Conservation (phyloP, 2,113 vertebrate genomes). For the Carassius gibelio region DNA sequence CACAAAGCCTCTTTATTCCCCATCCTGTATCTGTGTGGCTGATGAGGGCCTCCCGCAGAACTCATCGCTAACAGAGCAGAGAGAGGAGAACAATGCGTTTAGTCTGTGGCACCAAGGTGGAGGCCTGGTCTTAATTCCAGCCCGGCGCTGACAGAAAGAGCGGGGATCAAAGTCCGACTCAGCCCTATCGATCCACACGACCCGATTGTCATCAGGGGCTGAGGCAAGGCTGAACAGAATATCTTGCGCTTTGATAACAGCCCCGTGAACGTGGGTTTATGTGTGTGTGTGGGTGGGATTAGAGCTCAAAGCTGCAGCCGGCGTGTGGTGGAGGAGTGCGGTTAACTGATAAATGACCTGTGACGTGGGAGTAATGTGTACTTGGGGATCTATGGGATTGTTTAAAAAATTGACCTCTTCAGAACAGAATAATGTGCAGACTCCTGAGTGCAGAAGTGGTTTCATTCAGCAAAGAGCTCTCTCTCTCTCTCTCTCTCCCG, state of each 20-base stretch:
- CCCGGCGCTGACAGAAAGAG: slow-evolving; percentile 53
- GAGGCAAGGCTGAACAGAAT: slow-evolving; percentile 58
- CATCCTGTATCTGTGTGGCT: slow-evolving; percentile 70
- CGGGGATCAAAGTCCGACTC: slow-evolving; percentile 71
- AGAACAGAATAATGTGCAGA: slow-evolving; percentile 55
- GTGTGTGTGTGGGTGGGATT: slow-evolving; percentile 37
- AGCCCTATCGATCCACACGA: slow-evolving; percentile 71
- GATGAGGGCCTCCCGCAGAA: slow-evolving; percentile 55
- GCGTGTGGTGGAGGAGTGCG: slow-evolving; percentile 26
- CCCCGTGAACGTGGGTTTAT: slow-evolving; percentile 35
- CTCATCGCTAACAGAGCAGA: slow-evolving; percentile 43
- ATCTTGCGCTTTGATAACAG: slow-evolving; percentile 54
- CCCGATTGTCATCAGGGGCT: slow-evolving; percentile 72
- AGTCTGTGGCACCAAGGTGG: slow-evolving; percentile 64
- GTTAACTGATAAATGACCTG: slow-evolving; percentile 60
- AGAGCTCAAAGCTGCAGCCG: slow-evolving; percentile 34
- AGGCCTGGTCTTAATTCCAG: slow-evolving; percentile 65
- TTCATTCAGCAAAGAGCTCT: slow-evolving; percentile 60
- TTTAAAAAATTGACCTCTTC: slow-evolving; percentile 56
- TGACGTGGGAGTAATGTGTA: slow-evolving; percentile 58
- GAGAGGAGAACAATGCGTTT: slow-evolving; percentile 61
- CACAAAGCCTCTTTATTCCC: slow-evolving; percentile 89
- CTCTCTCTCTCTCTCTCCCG: slow-evolving; percentile 6
- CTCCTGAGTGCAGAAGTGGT: slow-evolving; percentile 51
- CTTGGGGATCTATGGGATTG: slow-evolving; percentile 53